These are phyloP conservation scores for Maniola hyperantus DNA, from an alignment of 2,888 invertebrate genomes.

Conservation along the genomic window DNA sequence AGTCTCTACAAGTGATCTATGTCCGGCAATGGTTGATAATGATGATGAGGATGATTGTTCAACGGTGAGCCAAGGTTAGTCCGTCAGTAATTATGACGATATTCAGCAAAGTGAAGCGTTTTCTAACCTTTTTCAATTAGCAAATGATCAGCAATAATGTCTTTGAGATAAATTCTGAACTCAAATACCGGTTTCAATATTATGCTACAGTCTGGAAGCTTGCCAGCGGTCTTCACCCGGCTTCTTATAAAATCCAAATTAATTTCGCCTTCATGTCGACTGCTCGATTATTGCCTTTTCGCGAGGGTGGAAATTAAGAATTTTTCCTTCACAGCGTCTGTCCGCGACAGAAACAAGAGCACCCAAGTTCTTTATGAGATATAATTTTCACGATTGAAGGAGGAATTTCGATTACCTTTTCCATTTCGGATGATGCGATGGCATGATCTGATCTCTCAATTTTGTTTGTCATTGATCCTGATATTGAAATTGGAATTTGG, in stretches of 20 bases:
- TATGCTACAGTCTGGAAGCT: slow-evolving; percentile 49
- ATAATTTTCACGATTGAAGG: slow-evolving; percentile 62
- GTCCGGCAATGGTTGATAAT: too few relatives aligned
- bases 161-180: slow-evolving; percentile 36
- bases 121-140: slow-evolving; percentile 30
- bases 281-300: slow-evolving; percentile 59
- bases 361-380: slow-evolving; percentile 59
- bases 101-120: background rate
- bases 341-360: slow-evolving; percentile 57
- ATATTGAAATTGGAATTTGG: slow-evolving; percentile 11
- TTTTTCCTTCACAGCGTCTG: slow-evolving; percentile 61
- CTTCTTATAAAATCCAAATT: slow-evolving; percentile 56
- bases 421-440: slow-evolving; percentile 45
- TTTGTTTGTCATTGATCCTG: slow-evolving; percentile 18
- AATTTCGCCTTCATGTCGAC: slow-evolving; percentile 50
- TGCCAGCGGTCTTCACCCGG: slow-evolving; percentile 45
- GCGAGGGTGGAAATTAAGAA: slow-evolving; percentile 58
- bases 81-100: too few relatives aligned
- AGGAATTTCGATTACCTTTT: slow-evolving; percentile 59
- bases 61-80: too few relatives aligned
- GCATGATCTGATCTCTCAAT: slow-evolving; percentile 32
- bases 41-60: too few relatives aligned
- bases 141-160: slow-evolving; percentile 34
- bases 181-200: slow-evolving; percentile 39
- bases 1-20: too few relatives aligned